These are phyloP conservation scores for Nilaparvata lugens DNA, from an alignment of 1,140 invertebrate genomes.

Conservation along the genomic window DNA sequence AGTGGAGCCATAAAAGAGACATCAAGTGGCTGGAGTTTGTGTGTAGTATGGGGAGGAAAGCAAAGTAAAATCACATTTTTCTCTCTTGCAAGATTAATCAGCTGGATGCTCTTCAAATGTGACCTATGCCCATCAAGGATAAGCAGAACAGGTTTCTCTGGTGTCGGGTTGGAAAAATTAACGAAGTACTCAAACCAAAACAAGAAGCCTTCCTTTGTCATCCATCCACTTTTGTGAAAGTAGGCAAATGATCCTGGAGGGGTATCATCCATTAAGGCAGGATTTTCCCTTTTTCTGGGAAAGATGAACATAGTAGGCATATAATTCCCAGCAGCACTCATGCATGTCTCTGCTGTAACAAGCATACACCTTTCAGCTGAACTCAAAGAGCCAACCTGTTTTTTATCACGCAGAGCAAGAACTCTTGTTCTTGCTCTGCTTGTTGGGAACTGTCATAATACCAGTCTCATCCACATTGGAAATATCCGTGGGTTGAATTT, in stretches of 20 bases:
- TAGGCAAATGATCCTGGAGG: slow-evolving; percentile 28
- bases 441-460: slow-evolving; percentile 33
- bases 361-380: slow-evolving; percentile 33
- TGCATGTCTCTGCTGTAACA: slow-evolving; percentile 33
- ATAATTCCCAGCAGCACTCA: slow-evolving; percentile 31
- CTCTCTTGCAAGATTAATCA: too few relatives aligned
- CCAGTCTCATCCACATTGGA: slow-evolving; percentile 41
- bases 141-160: too few relatives aligned
- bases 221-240: slow-evolving; percentile 30
- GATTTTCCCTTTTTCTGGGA: slow-evolving; percentile 29
- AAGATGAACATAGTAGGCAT: slow-evolving; percentile 36
- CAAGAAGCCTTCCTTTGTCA: slow-evolving; percentile 2
- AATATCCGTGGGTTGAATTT: slow-evolving; percentile 26
- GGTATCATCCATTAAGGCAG: slow-evolving; percentile 13
- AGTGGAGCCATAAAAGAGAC: too few relatives aligned
- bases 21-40: too few relatives aligned
- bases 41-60: too few relatives aligned
- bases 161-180: too few relatives aligned
- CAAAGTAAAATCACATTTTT: too few relatives aligned
- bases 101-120: too few relatives aligned
- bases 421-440: slow-evolving; percentile 28
- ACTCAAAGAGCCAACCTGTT: slow-evolving; percentile 31
- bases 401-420: slow-evolving; percentile 28
- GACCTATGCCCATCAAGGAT: too few relatives aligned
- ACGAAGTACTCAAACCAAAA: slow-evolving; percentile 2